Percentiles rank a stretch among this genome's conserved stretches.
Conservation (phyloP, 2,797 vertebrate species). For the Protosalanx chinensis region DNA sequence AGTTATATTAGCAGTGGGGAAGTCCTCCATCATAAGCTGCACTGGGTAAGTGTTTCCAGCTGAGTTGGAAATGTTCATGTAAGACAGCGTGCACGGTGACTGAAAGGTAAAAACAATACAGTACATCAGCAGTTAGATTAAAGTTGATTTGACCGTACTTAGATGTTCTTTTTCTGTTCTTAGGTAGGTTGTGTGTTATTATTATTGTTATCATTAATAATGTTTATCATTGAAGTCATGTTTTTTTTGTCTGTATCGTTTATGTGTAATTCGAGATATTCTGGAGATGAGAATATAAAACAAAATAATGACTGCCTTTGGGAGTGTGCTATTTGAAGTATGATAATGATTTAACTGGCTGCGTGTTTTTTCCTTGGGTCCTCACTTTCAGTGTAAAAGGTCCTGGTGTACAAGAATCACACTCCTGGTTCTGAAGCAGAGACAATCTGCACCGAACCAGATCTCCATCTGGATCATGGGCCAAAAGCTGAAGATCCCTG, state of each 20-base stretch:
- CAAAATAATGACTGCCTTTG: too few relatives aligned
- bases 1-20: constrained; percentile 29
- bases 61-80: neutral
- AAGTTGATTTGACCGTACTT: neutral
- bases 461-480: neutral
- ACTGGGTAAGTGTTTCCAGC: neutral
- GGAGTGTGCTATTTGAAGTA: neutral
- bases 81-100: neutral
- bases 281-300: too few relatives aligned
- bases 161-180: neutral
- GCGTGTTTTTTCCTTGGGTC: neutral
- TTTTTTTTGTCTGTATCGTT: too few relatives aligned
- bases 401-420: neutral
- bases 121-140: too few relatives aligned
- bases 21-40: constrained; percentile 47
- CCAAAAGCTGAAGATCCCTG: neutral
- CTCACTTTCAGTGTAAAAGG: neutral
- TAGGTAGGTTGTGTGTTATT: neutral
- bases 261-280: too few relatives aligned
- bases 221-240: too few relatives aligned
- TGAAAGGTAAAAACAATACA: neutral
- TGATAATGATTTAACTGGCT: neutral
- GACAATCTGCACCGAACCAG: neutral
- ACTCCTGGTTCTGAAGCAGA: neutral
- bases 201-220: too few relatives aligned